These are phyloP conservation scores for Muntiacus muntjak DNA, from an alignment of 2,113 vertebrate species.

Conservation along the genomic window DNA sequence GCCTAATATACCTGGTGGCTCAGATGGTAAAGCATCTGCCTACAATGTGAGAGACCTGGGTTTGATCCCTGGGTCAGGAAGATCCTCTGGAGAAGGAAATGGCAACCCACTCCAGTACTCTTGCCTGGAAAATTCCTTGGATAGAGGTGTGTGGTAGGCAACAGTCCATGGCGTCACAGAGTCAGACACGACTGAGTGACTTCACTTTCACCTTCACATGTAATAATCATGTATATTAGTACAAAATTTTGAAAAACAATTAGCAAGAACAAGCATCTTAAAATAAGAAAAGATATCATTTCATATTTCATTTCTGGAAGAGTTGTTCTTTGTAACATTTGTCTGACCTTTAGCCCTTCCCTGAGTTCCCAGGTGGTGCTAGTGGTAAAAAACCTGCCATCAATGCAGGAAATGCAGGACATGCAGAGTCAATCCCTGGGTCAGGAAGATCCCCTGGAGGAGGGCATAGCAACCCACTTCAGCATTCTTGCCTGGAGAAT, in stretches of 20 bases:
- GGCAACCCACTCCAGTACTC: too few species aligned
- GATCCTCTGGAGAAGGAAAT: neutral
- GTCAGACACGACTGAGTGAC: fast-evolving
- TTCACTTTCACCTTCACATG: neutral
- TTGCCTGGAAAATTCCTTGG: neutral
- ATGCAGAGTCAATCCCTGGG: neutral
- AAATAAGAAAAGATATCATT: neutral
- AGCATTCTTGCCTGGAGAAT: neutral
- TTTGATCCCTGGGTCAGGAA: neutral
- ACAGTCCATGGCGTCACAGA: fast-evolving
- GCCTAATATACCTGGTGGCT: neutral
- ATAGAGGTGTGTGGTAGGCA: fast-evolving
- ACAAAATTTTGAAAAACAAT: neutral
- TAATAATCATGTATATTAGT: neutral
- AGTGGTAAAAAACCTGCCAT: neutral
- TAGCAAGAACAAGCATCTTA: neutral
- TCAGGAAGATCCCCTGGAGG: neutral
- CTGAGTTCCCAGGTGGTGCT: neutral
- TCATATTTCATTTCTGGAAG: neutral
- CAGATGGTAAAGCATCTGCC: neutral
- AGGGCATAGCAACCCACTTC: neutral
- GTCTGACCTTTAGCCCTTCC: neutral
- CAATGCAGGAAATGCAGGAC: neutral
- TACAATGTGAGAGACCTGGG: neutral
- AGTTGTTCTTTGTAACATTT: neutral